A percentile compares a stretch with the other conserved stretches of the same genome.
These are phyloP conservation scores for Plumapathes pennacea DNA, from an alignment of 92 coral and sea anemone genomes.

Conservation along the genomic window DNA sequence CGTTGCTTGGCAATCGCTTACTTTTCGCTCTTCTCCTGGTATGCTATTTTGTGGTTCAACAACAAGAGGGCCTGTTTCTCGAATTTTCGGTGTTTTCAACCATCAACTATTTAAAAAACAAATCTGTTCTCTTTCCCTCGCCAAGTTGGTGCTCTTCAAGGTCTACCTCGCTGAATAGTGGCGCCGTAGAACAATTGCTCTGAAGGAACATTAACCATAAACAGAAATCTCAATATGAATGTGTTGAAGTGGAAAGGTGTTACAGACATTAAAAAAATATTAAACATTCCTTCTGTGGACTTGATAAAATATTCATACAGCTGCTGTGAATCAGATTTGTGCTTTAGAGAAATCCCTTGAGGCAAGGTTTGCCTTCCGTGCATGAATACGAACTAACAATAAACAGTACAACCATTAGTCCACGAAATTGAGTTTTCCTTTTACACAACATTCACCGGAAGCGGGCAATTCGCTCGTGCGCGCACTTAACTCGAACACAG, in stretches of 20 bases:
- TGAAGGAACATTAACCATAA: conserved; percentile 19
- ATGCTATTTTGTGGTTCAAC: too few relatives aligned
- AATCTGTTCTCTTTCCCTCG: too few relatives aligned
- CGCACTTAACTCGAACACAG: too few relatives aligned
- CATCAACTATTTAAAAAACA: too few relatives aligned
- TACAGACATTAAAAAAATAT: conserved; percentile 54
- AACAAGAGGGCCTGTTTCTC: too few relatives aligned
- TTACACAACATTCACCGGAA: conserved; percentile 3
- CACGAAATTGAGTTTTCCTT: not conserved
- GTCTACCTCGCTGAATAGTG: too few relatives aligned
- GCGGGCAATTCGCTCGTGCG: too few relatives aligned
- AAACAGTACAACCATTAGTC: not conserved
- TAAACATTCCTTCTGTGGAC: conserved; percentile 68
- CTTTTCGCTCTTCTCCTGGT: too few relatives aligned
- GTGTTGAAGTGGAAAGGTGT: conserved; percentile 41
- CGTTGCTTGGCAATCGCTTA: too few relatives aligned
- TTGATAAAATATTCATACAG: conserved; percentile 73
- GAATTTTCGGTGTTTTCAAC: too few relatives aligned
- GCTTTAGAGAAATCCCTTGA: conserved; percentile 47
- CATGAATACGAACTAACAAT: conserved; percentile 9
- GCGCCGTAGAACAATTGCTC: conserved; percentile 13
- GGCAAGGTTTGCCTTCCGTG: conserved; percentile 21
- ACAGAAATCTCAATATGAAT: conserved; percentile 47
- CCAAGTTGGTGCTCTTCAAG: too few relatives aligned
- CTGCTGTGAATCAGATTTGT: conserved; percentile 39